Percentiles rank a stretch among this genome's conserved stretches.
phyloP scores from a whole-genome alignment of 2,113 vertebrate species.

The Motacilla tschutschensis region DNA sequence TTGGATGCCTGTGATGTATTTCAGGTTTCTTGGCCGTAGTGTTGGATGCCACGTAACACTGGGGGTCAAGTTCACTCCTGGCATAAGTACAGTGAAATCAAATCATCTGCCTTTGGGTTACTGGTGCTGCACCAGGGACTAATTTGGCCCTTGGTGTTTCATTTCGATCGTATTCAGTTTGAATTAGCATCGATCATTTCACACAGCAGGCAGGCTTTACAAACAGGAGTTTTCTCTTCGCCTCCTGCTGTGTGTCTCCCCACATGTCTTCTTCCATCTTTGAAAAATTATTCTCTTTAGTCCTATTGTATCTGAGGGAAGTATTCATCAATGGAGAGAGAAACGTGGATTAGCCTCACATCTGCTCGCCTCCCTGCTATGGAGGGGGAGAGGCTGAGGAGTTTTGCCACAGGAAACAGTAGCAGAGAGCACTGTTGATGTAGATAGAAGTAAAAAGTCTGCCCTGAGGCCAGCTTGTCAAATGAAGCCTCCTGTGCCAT shows the following conservation, averaged over 20 bases:
- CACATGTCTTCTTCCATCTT: not conserved
- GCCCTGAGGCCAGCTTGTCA: constrained; percentile 5
- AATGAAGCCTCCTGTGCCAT: not conserved
- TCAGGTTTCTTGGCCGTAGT: not conserved
- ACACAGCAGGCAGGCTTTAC: constrained; percentile 22
- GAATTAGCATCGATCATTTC: constrained; percentile 31
- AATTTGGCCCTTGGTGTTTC: not conserved
- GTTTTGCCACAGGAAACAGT: constrained; percentile 1
- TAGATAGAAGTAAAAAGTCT: constrained; percentile 51
- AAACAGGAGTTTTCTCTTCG: not conserved
- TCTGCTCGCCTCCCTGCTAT: not conserved
- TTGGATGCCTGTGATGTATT: not conserved
- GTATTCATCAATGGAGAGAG: not conserved
- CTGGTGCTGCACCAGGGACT: not conserved
- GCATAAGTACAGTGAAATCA: not conserved
- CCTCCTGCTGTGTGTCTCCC: not conserved
- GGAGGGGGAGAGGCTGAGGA: not conserved
- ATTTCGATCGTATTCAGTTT: not conserved
- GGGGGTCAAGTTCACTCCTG: constrained; percentile 2
- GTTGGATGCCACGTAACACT: fast-evolving
- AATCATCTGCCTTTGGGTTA: constrained; percentile 1
- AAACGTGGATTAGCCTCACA: not conserved
- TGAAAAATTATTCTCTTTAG: constrained; percentile 22
- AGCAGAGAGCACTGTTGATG: not conserved
- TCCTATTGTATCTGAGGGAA: not conserved